phyloP scores from a whole-genome alignment of 2,797 vertebrate genomes.

The Helicolenus hilgendorfi region DNA sequence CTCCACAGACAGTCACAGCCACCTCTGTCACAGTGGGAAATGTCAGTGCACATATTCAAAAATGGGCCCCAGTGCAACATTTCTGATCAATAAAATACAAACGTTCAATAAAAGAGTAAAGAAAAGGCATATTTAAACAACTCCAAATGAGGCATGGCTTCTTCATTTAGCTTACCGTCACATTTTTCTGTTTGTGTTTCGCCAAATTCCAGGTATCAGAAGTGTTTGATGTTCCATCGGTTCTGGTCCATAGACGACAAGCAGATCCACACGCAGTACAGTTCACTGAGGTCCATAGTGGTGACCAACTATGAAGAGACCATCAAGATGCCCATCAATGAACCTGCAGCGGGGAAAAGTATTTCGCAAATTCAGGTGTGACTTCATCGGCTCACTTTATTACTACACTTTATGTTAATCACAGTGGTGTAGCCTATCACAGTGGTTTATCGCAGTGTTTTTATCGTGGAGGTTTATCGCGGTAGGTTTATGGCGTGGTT shows the following conservation, averaged over 20 bases:
- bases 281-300: conserved; percentile 91
- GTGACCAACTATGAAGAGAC: conserved; percentile 93
- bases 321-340: conserved; percentile 95
- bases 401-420: not conserved
- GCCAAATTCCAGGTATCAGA: conserved; percentile 89
- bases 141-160: not conserved
- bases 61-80: not conserved
- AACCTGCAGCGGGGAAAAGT: conserved; percentile 89
- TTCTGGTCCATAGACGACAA: conserved; percentile 94
- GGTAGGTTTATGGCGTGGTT: not conserved
- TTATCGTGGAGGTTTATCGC: not conserved
- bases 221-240: conserved; percentile 92
- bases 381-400: not conserved
- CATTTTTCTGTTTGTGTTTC: not conserved
- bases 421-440: not conserved
- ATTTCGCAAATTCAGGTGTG: conserved; percentile 93
- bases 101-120: not conserved
- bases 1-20: not conserved
- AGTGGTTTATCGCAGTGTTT: no score
- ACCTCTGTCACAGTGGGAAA: not conserved
- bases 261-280: conserved; percentile 92
- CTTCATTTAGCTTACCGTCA: not conserved
- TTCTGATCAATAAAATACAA: not conserved
- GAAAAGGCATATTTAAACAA: not conserved
- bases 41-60: not conserved